Conservation (phyloP, 1,140 invertebrate species). For the Drosophila lacertosa region DNA sequence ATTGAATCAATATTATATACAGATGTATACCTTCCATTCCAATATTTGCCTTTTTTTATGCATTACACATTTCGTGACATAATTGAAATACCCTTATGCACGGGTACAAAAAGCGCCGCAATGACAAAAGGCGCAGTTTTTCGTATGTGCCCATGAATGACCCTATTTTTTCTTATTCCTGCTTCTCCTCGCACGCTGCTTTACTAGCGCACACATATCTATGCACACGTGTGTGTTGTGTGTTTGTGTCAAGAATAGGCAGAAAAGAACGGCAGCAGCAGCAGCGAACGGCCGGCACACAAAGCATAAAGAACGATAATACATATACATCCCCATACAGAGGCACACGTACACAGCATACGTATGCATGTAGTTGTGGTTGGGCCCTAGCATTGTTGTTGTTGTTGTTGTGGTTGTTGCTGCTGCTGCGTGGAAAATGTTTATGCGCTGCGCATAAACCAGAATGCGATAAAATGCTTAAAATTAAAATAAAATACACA, state of each 20-base stretch:
- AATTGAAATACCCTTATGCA: too few species aligned
- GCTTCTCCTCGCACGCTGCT: constrained; percentile 23
- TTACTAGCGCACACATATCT: constrained; percentile 50
- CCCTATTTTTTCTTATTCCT: constrained; percentile 58
- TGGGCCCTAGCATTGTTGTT: constrained; percentile 43
- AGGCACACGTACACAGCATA: constrained; percentile 10
- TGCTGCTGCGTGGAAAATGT: constrained; percentile 54
- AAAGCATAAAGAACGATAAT: constrained; percentile 75
- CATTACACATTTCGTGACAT: too few species aligned
- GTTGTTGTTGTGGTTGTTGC: constrained; percentile 3
- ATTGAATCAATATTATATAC: too few species aligned
- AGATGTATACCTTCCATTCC: too few species aligned
- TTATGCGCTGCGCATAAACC: constrained; percentile 48
- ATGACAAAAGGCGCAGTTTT: constrained; percentile 26
- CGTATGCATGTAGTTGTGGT: constrained; percentile 9
- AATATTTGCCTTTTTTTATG: too few species aligned
- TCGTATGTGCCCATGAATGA: constrained; percentile 57
- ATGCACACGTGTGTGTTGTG: constrained; percentile 24
- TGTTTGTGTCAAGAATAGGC: constrained; percentile 56
- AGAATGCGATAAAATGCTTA: constrained; percentile 41
- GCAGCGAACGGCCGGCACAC: constrained; percentile 62
- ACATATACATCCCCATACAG: constrained; percentile 42
- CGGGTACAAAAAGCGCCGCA: too few species aligned
- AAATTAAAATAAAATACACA: constrained; percentile 31
- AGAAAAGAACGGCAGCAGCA: constrained; percentile 41